Conservation (phyloP, 92 coral and sea anemone species). For the Umimayanthus kanabou region DNA sequence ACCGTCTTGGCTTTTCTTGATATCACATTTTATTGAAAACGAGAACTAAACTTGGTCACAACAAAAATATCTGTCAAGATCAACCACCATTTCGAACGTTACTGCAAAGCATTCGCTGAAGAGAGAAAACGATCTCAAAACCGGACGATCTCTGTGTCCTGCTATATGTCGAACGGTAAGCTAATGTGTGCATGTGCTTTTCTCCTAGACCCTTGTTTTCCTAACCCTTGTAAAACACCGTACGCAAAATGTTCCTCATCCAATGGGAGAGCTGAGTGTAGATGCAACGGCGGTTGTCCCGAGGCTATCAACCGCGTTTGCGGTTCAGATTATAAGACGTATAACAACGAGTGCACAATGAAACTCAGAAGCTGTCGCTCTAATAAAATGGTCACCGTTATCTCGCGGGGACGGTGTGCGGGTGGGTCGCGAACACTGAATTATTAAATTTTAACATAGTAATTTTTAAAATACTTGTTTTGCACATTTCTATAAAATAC, state of each 20-base stretch:
- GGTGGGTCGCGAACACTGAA: conserved; percentile 20
- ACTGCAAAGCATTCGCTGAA: background rate
- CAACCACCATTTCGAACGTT: background rate
- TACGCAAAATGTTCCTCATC: conserved; percentile 16
- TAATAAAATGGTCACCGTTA: conserved; percentile 28
- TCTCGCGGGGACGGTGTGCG: conserved; percentile 31
- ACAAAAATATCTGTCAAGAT: background rate
- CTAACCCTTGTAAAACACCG: conserved; percentile 39
- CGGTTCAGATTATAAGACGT: conserved; percentile 40
- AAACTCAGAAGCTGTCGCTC: conserved; percentile 34
- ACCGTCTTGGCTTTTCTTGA: too few relatives aligned
- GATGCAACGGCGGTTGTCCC: conserved; percentile 2
- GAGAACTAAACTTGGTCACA: background rate
- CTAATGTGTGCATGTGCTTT: conserved; percentile 15
- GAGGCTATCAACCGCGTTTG: conserved; percentile 36
- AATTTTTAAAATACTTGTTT: too few relatives aligned
- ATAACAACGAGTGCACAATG: conserved; percentile 38
- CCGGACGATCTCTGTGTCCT: background rate
- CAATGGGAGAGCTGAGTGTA: conserved; percentile 19
- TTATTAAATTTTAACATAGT: too few relatives aligned
- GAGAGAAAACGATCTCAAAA: background rate
- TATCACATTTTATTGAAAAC: background rate
- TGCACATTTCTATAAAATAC: too few relatives aligned
- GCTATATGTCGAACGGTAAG: background rate
- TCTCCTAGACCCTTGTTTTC: conserved; percentile 31